Evolutionary conservation across 2,797 vertebrate species (phyloP), one percentile per base, ranked within the genome.

Genomic region (Heliangelus exortis): DNA sequence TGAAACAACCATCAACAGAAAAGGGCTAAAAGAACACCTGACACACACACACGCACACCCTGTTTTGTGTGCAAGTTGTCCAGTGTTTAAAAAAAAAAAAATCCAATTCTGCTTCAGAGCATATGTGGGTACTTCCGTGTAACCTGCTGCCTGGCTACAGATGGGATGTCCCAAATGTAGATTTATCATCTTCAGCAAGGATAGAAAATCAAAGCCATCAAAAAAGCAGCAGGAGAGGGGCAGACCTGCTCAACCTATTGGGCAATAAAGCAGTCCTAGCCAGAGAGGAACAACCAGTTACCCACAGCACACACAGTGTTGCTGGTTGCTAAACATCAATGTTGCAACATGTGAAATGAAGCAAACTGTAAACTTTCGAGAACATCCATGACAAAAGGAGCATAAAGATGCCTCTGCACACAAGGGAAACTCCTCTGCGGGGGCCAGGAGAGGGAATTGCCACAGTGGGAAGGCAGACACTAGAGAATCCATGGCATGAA

Each of bases 301-400:
- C 63, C 86, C 43, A 13, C n/a, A 39, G 39, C 39, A 34, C 31
- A 14, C 71, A 15, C 29, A 10, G 10, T 2, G 5, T 33, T 62
- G n/a, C 5, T 9, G 39, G 36, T n/a, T 20, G 2, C 26, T 13
- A 39, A n/a, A 61, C 33, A 14, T 4, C 47, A 23, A 48, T 31
- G n/a, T 4, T 11, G 36, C 2, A 0, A n/a, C 41, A 20, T 0
- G 4, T 21, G 36, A 66, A 71, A 29, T 1, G 2, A 61, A 72
- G 15, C 53, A 18, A 81, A 16, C 39, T 51, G 50, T 29, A 74
- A 73, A 55, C 6, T 4, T 3, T 43, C 0, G 6, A 33, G 67
- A 31, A 8, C 0, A 2, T 31, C 33, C 0, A 0, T n/a, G 41
- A 41, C 45, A 50, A 20, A 39, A 17, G 11, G 50, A 84, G 53